Conservation (phyloP, 2,888 invertebrate species). For the Penaeus monodon region DNA sequence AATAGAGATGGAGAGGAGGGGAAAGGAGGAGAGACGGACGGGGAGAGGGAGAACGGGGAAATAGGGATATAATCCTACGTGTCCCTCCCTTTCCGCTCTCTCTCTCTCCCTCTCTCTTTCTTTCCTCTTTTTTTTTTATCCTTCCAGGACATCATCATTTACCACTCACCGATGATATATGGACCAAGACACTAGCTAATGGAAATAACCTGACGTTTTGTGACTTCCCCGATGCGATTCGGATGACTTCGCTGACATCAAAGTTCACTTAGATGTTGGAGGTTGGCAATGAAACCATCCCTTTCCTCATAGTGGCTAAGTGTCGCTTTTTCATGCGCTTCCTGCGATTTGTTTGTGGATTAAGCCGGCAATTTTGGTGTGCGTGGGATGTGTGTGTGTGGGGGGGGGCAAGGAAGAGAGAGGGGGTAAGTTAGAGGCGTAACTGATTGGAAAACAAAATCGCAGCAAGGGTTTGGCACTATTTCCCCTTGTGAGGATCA, state of each 20-base stretch:
- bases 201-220: slow-evolving; percentile 33
- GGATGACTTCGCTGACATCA: slow-evolving; percentile 33
- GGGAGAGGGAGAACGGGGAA: not conserved
- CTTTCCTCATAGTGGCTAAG: not conserved
- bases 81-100: not conserved
- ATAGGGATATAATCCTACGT: not conserved
- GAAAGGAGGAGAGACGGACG: not conserved
- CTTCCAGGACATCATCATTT: slow-evolving; percentile 22
- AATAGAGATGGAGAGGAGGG: not conserved
- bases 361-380: no score
- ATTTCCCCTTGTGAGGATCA: no score
- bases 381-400: no score
- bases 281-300: slow-evolving; percentile 13
- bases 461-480: no score
- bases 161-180: slow-evolving; percentile 29
- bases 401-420: no score
- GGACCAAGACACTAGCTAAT: slow-evolving; percentile 33
- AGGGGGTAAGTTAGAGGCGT: no score
- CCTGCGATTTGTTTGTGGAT: no score
- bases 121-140: not conserved
- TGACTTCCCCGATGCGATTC: slow-evolving; percentile 32
- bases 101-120: not conserved
- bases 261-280: slow-evolving; percentile 23
- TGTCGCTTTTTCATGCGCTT: not conserved
- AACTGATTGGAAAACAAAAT: no score